phyloP scores from a whole-genome alignment of 2,888 invertebrate species.

The Nomada ruficornis region DNA sequence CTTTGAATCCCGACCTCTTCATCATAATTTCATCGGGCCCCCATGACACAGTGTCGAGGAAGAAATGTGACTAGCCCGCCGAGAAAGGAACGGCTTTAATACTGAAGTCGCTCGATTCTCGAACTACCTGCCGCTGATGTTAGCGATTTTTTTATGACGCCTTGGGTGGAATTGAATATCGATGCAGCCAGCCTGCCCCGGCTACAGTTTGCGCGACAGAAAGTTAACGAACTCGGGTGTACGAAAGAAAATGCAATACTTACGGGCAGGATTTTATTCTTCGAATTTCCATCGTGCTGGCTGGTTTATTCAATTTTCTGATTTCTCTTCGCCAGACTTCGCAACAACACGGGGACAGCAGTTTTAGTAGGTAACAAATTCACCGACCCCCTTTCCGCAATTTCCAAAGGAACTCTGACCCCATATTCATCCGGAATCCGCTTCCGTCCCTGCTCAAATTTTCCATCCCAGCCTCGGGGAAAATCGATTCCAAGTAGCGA shows the following conservation, averaged over 20 bases:
- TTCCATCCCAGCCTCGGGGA: conserved; percentile 12
- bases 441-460: conserved; percentile 2
- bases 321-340: too few relatives aligned
- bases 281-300: neutral
- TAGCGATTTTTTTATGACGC: conserved; percentile 2
- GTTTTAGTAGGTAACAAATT: neutral
- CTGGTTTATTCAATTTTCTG: neutral
- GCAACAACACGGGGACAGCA: neutral
- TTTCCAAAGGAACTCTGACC: neutral
- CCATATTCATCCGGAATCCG: conserved; percentile 15
- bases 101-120: neutral
- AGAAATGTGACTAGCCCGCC: conserved; percentile 22
- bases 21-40: conserved; percentile 32
- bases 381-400: neutral
- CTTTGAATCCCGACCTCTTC: conserved; percentile 22
- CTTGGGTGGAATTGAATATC: neutral
- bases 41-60: conserved; percentile 7
- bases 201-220: too few relatives aligned
- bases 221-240: conserved; percentile 3
- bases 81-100: neutral
- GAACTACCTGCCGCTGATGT: neutral
- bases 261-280: neutral
- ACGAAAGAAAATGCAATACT: neutral
- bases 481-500: conserved; percentile 30
- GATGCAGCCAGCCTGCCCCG: neutral